Conservation (phyloP, 2,888 invertebrate genomes). For the Sturmia bella region DNA sequence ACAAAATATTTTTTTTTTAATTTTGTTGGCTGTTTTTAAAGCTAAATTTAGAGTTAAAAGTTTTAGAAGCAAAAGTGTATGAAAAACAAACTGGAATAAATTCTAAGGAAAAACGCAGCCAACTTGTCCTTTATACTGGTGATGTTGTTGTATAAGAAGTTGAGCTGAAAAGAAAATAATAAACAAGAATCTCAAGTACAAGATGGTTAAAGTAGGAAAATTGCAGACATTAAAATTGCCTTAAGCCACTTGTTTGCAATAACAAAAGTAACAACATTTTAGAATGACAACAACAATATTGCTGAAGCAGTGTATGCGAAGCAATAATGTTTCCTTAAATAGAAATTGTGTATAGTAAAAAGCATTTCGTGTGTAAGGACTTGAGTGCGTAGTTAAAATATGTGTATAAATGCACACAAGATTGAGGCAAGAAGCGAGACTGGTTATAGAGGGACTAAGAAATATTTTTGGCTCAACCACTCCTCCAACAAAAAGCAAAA, state of each 20-base stretch:
- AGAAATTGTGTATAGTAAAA: conserved; percentile 28
- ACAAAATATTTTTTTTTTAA: background rate
- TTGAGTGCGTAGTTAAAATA: conserved; percentile 11
- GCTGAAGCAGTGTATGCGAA: conserved; percentile 36
- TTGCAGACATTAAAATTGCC: conserved; percentile 70
- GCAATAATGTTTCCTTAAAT: conserved; percentile 64
- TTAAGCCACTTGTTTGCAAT: conserved; percentile 69
- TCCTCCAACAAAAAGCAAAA: no score
- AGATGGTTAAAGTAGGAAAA: conserved; percentile 64
- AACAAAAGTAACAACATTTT: conserved; percentile 62
- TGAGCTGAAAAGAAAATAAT: background rate
- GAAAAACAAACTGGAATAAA: conserved; percentile 39
- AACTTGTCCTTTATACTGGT: conserved; percentile 22
- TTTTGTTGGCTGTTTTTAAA: conserved; percentile 33
- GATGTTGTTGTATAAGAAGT: conserved; percentile 7
- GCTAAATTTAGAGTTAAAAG: conserved; percentile 33
- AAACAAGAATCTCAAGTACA: conserved; percentile 58
- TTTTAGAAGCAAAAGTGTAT: conserved; percentile 3
- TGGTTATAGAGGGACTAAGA: no score
- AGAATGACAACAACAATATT: conserved; percentile 47
- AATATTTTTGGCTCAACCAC: no score
- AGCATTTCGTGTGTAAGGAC: background rate
- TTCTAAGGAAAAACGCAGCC: conserved; percentile 30
- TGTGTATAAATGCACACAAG: background rate
- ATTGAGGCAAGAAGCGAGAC: no score